Percentiles rank a stretch among this genome's conserved stretches.
These are phyloP conservation scores for Propithecus deckenii DNA, from an alignment of 2,797 vertebrate species.

Conservation along the genomic window DNA sequence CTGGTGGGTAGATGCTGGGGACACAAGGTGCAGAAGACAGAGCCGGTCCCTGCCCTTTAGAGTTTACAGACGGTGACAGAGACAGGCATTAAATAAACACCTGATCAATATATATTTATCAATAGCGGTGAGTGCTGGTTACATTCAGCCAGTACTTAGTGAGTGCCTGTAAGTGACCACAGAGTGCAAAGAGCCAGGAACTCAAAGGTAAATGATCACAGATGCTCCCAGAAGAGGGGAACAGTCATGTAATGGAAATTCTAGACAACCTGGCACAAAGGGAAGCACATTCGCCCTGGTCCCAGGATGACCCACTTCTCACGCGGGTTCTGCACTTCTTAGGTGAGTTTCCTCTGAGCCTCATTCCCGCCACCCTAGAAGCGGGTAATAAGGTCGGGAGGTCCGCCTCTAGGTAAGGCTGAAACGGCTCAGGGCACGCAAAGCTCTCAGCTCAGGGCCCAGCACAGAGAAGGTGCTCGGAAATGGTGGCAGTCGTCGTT, in stretches of 20 bases:
- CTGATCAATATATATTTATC: no score
- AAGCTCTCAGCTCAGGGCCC: not conserved
- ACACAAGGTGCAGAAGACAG: not conserved
- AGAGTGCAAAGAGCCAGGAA: not conserved
- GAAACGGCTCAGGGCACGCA: not conserved
- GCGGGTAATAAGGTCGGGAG: no score
- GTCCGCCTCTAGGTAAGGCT: not conserved
- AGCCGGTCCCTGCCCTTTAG: not conserved
- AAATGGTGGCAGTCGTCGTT: fast-evolving
- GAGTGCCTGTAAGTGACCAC: not conserved
- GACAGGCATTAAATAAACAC: not conserved
- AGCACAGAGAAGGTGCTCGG: no score
- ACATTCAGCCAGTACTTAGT: no score
- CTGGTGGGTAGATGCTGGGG: fast-evolving
- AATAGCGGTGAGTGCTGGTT: fast-evolving
- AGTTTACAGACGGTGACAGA: not conserved
- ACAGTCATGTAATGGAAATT: not conserved
- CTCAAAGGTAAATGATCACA: no score
- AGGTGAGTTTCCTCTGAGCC: not conserved
- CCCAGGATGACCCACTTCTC: not conserved
- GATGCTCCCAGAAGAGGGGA: fast-evolving
- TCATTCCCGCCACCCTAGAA: not conserved
- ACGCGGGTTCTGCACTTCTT: fast-evolving
- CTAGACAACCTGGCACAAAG: fast-evolving
- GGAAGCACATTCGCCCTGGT: fast-evolving